Conservation (phyloP, 1,140 invertebrate species). For the Drosophila pandora region DNA sequence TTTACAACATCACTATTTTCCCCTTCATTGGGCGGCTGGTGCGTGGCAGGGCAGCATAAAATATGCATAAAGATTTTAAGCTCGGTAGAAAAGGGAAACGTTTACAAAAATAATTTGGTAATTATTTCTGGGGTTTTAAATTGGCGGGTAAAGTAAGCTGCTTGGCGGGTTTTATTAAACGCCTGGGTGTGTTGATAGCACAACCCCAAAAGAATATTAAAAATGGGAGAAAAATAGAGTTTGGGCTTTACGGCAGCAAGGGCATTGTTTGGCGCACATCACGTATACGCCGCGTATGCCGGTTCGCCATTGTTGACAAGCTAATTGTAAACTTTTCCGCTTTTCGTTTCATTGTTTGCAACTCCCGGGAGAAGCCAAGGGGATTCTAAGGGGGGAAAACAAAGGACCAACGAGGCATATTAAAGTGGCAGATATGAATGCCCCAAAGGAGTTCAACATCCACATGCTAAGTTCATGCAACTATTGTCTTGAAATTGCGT, state of each 20-base stretch:
- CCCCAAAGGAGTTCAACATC: slow-evolving; percentile 22
- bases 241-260: not conserved
- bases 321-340: slow-evolving; percentile 74
- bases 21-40: slow-evolving; percentile 22
- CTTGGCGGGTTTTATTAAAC: slow-evolving; percentile 20
- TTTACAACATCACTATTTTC: slow-evolving; percentile 44
- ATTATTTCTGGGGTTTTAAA: slow-evolving; percentile 37
- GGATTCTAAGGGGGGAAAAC: slow-evolving; percentile 5
- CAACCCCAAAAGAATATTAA: not conserved
- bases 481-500: slow-evolving; percentile 52
- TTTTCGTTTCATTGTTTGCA: slow-evolving; percentile 37
- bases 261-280: slow-evolving; percentile 21
- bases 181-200: not conserved
- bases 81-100: slow-evolving; percentile 14
- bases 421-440: slow-evolving; percentile 54
- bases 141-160: slow-evolving; percentile 7
- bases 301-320: slow-evolving; percentile 57
- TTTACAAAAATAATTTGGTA: slow-evolving; percentile 49
- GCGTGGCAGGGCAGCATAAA: slow-evolving; percentile 17
- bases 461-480: slow-evolving; percentile 57
- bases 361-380: slow-evolving; percentile 16
- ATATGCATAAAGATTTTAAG: slow-evolving; percentile 46
- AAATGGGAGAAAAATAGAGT: not conserved
- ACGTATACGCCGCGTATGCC: slow-evolving; percentile 52
- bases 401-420: slow-evolving; percentile 34